A percentile compares a stretch with the other conserved stretches of the same genome.
Conservation (phyloP, 1,140 invertebrate genomes). For the Condylostylus longicornis region DNA sequence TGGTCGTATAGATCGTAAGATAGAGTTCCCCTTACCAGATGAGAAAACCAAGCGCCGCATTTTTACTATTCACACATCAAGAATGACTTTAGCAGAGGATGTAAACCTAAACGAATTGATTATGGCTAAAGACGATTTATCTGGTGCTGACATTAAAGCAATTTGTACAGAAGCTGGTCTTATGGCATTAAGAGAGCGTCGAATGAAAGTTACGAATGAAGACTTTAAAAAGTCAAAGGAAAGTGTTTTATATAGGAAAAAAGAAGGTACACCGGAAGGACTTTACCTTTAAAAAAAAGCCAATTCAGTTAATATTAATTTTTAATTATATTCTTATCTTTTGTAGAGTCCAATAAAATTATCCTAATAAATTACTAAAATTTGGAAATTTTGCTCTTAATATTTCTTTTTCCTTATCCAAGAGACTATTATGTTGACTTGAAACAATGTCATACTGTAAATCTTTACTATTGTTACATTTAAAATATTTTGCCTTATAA, state of each 20-base stretch:
- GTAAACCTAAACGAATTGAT: constrained; percentile 97
- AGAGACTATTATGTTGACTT: no score
- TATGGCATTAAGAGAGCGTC: constrained; percentile 89
- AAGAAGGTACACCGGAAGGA: constrained; percentile 97
- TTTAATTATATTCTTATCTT: no score
- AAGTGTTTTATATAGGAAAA: constrained; percentile 97
- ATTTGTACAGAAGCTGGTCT: constrained; percentile 99
- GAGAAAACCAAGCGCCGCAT: constrained; percentile 98
- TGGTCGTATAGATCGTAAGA: constrained; percentile 97
- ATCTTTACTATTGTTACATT: no score
- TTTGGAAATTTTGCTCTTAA: no score
- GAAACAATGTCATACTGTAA: no score
- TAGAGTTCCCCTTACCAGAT: constrained; percentile 98
- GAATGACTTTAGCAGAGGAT: constrained; percentile 95
- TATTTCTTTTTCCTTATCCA: no score
- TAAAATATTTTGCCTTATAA: no score
- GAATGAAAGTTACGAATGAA: constrained; percentile 99
- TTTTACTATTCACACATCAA: constrained; percentile 94
- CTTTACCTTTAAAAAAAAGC: constrained; percentile 82
- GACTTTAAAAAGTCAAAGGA: constrained; percentile 99
- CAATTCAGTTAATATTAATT: no score
- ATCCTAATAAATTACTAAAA: no score
- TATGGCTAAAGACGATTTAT: constrained; percentile 98
- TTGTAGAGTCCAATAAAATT: no score
- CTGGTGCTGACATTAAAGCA: constrained; percentile 94